Evolutionary conservation across 2,113 vertebrate genomes (phyloP).

Genomic region (Nerophis ophidion): DNA sequence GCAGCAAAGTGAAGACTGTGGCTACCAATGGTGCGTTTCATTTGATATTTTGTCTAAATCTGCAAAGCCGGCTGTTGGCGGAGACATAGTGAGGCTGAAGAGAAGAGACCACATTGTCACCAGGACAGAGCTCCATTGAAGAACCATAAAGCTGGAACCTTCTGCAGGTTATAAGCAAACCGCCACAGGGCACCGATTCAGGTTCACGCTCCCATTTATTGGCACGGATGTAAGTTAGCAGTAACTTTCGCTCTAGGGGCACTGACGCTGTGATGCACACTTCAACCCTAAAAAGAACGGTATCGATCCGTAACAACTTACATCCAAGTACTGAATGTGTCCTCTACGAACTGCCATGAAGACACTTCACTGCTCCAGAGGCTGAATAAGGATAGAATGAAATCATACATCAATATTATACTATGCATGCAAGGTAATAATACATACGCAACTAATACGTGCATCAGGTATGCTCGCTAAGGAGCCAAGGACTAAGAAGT

Average conservation of each 20-base stretch:
- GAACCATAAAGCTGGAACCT: constrained; percentile 36
- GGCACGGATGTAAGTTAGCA: no score
- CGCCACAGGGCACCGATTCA: not conserved
- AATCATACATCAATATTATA: constrained; percentile 1
- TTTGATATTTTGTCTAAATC: no score
- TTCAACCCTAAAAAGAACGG: constrained; percentile 2
- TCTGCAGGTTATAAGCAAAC: constrained; percentile 28
- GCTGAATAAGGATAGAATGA: constrained; percentile 42
- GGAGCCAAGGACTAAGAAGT: no score
- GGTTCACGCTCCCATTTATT: not conserved
- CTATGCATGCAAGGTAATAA: no score
- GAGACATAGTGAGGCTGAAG: constrained; percentile 16
- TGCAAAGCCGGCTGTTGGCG: constrained; percentile 4
- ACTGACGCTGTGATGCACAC: not conserved
- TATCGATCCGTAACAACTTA: constrained; percentile 51
- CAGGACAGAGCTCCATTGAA: constrained; percentile 56
- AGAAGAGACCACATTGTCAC: constrained; percentile 17
- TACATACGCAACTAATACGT: no score
- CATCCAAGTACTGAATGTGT: constrained; percentile 76
- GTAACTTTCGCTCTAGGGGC: no score
- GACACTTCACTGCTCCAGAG: constrained; percentile 72
- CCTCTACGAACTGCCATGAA: constrained; percentile 80
- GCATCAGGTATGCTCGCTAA: no score
- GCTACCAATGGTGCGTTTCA: no score
- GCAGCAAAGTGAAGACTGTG: no score